Percentiles rank a stretch among this genome's conserved stretches.
phyloP scores from a whole-genome alignment of 2,113 vertebrate genomes.

The Planiliza haematocheilus region DNA sequence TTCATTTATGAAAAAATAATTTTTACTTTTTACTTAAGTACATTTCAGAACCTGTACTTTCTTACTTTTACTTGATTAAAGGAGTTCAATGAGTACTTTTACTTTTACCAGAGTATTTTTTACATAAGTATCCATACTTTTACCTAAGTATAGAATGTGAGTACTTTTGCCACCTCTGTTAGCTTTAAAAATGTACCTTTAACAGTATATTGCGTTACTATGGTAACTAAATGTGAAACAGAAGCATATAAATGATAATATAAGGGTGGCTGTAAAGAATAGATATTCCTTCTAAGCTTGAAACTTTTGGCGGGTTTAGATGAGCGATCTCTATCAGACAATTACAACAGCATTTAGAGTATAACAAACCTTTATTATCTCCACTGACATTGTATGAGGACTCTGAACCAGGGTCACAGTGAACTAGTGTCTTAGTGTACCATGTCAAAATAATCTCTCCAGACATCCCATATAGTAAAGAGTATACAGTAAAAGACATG shows the following conservation, averaged over 20 bases:
- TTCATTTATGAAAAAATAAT: too few relatives aligned
- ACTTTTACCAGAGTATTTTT: too few relatives aligned
- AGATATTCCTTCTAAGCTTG: background rate
- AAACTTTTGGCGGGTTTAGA: background rate
- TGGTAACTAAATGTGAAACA: background rate
- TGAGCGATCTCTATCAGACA: too few relatives aligned
- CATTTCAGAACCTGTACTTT: too few relatives aligned
- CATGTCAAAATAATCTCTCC: constrained; percentile 25
- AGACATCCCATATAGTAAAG: background rate
- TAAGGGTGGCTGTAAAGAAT: background rate
- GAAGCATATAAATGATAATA: background rate
- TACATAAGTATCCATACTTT: too few relatives aligned
- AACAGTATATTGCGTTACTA: too few relatives aligned
- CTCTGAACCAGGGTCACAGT: constrained; percentile 7
- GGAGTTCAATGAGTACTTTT: too few relatives aligned
- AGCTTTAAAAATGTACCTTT: too few relatives aligned
- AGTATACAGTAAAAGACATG: background rate
- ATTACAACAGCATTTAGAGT: constrained; percentile 1
- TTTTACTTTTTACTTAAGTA: too few relatives aligned
- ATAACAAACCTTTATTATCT: constrained; percentile 8
- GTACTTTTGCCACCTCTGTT: too few relatives aligned
- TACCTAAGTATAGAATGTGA: too few relatives aligned
- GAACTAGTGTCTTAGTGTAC: background rate
- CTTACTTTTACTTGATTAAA: too few relatives aligned
- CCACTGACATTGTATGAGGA: background rate